Percentiles rank a stretch among this genome's conserved stretches.
These are phyloP conservation scores for Trididemnum nubilum DNA, from an alignment of 23 tunicate species.

Conservation along the genomic window DNA sequence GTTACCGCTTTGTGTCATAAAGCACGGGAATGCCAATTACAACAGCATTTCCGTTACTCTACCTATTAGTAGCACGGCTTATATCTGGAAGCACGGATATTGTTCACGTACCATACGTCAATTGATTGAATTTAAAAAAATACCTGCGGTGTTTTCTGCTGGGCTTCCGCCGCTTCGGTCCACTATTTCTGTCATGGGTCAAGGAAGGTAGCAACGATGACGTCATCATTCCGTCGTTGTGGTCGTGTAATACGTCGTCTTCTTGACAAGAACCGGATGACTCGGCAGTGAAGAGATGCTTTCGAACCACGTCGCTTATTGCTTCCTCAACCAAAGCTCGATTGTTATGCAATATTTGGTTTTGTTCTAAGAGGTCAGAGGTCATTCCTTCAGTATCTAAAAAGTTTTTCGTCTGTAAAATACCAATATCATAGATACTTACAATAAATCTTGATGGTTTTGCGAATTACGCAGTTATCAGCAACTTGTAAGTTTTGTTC, in stretches of 20 bases:
- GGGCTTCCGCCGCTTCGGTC: constrained; percentile 59
- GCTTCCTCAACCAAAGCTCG: constrained; percentile 36
- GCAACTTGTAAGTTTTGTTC: too few relatives aligned
- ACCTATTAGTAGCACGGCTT: too few relatives aligned
- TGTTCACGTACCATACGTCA: too few relatives aligned
- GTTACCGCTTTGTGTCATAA: too few relatives aligned
- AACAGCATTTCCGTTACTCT: too few relatives aligned
- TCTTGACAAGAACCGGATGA: constrained; percentile 33
- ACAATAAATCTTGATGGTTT: too few relatives aligned
- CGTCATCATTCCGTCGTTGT: neutral
- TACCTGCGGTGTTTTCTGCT: constrained; percentile 24
- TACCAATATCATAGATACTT: too few relatives aligned
- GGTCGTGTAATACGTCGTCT: neutral
- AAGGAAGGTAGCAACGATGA: constrained; percentile 54
- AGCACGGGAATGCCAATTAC: too few relatives aligned
- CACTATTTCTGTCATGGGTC: constrained; percentile 41
- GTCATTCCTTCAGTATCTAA: neutral
- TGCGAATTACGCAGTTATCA: too few relatives aligned
- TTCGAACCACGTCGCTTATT: constrained; percentile 55
- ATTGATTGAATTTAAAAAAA: neutral
- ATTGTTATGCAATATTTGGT: neutral
- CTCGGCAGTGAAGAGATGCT: constrained; percentile 58
- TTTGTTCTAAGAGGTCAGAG: neutral
- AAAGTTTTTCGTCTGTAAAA: too few relatives aligned
- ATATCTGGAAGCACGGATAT: too few relatives aligned